Evolutionary conservation across 1,140 invertebrate genomes (phyloP), one percentile per base, ranked within the genome.

Genomic region (Rhyzopertha dominica): DNA sequence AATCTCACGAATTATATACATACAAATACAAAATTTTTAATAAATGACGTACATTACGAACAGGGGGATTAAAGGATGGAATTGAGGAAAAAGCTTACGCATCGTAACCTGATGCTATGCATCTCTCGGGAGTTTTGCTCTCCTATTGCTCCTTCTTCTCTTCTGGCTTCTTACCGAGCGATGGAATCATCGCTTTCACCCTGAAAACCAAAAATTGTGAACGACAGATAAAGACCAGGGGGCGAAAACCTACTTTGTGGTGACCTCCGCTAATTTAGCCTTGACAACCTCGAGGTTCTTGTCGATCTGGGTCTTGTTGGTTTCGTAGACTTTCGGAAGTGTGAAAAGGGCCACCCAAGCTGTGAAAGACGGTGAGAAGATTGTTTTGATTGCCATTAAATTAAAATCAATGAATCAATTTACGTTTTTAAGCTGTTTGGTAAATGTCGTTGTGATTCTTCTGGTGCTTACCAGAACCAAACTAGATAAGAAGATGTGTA

Each of bases 261-360:
- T 82, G 61, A 95, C 82, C 65, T 95, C 90, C 65, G 87, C 83
- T 68, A 94, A 74, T 74, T 96, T 94, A 63, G 78, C 82, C 68
- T 81, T 81, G 46, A 87, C 89, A 65, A 95, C 69, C 61, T 87
- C 85, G 53, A 96, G 72, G 71, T 96, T 91, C 67, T 90, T 82
- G 74, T 98, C 94, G 65, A 98, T 95, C 72, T 94, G 90, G 60
- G 85, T 80, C 77, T 98, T 92, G 79, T 98, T 96, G 71, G 90
- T 89, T 76, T 98, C 94, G 69, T 98, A 98, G 17, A 96, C 84
- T 75, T 97, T 98, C 17, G 95, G 95, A 67, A 98, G 74, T 49
- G 93, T 88, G 78, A 98, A 98, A 50, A 96, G 74, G 47, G 84
- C 85, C 53, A 98, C 80, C 66, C 93, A 90, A 59, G 81, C 91